phyloP scores from a whole-genome alignment of 1,140 invertebrate species.

The Lepidurus arcticus region DNA sequence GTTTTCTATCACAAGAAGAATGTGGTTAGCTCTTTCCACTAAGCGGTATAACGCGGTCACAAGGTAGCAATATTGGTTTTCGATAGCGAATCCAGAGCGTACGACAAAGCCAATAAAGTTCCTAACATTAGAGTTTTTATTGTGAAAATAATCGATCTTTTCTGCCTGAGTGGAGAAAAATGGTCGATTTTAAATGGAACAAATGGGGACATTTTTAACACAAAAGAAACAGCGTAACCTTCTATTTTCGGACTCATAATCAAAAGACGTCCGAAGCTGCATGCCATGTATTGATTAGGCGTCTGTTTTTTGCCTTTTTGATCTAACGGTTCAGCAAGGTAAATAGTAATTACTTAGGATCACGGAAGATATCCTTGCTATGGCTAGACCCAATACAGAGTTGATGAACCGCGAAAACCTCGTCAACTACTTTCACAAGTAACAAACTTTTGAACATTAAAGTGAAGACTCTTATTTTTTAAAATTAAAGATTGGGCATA shows the following conservation, averaged over 20 bases:
- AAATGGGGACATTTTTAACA: too few relatives aligned
- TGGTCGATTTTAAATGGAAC: too few relatives aligned
- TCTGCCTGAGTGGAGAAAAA: too few relatives aligned
- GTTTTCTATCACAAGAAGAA: too few relatives aligned
- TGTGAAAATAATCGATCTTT: too few relatives aligned
- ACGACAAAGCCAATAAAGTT: too few relatives aligned
- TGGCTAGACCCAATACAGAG: conserved; percentile 73
- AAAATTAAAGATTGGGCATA: conserved; percentile 60
- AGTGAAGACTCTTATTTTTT: neutral
- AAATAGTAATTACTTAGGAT: conserved; percentile 56
- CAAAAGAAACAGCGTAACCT: too few relatives aligned
- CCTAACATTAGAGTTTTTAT: too few relatives aligned
- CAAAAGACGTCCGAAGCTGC: too few relatives aligned
- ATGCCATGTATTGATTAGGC: neutral
- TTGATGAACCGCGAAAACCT: conserved; percentile 58
- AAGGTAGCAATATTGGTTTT: too few relatives aligned
- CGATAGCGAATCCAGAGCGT: too few relatives aligned
- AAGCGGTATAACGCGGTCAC: neutral
- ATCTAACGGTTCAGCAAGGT: neutral
- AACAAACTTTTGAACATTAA: neutral
- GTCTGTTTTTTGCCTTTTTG: neutral
- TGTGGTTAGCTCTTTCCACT: neutral
- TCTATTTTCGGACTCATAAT: too few relatives aligned
- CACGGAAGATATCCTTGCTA: conserved; percentile 77
- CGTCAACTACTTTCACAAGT: conserved; percentile 28